Conservation (phyloP, 2,888 invertebrate species). For the Acleris holmiana region DNA sequence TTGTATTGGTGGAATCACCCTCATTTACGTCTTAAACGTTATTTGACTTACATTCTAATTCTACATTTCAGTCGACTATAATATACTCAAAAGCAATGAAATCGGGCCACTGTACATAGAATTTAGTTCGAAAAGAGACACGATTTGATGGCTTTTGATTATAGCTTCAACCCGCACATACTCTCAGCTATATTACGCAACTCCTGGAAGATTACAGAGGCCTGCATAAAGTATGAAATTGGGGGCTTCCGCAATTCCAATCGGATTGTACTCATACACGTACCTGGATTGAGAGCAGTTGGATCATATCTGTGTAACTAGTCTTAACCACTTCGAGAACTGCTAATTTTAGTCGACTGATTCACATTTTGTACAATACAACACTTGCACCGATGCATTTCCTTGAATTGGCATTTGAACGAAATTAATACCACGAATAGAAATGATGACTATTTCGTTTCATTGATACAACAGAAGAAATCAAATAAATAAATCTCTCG, state of each 20-base stretch:
- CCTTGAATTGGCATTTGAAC: conserved; percentile 4
- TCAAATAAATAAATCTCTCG: not conserved
- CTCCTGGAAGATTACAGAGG: not conserved
- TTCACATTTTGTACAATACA: conserved; percentile 22
- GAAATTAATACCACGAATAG: conserved; percentile 10
- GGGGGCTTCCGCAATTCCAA: not conserved
- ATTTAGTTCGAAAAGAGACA: no score
- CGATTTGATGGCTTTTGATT: no score
- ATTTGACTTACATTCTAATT: conserved; percentile 45
- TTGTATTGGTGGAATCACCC: conserved; percentile 68
- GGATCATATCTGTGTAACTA: conserved; percentile 2
- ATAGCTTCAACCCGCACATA: no score
- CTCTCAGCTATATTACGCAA: conserved; percentile 44
- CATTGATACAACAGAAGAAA: not conserved
- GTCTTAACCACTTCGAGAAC: not conserved
- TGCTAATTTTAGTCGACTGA: conserved; percentile 23
- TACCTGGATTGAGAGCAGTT: conserved; percentile 3
- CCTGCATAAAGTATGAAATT: conserved; percentile 1
- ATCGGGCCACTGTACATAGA: no score
- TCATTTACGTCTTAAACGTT: conserved; percentile 50
- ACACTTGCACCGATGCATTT: conserved; percentile 17
- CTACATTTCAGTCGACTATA: conserved; percentile 37
- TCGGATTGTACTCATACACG: not conserved
- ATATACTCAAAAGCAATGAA: conserved; percentile 43
- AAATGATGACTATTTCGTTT: not conserved